Conservation (phyloP, 2,797 vertebrate species). For the Monodelphis domestica region DNA sequence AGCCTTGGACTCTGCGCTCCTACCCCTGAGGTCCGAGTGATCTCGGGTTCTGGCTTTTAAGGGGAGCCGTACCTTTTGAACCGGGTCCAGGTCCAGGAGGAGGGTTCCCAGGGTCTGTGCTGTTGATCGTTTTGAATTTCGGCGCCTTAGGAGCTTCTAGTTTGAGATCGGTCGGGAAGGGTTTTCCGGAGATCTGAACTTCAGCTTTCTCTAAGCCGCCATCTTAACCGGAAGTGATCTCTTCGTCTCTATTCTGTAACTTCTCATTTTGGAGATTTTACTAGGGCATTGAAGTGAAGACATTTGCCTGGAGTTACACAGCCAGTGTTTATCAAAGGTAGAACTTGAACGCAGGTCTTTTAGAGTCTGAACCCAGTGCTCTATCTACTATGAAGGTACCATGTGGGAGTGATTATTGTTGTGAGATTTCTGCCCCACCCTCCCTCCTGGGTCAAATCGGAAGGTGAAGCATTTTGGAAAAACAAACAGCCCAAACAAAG, state of each 20-base stretch:
- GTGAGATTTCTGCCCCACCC: background rate
- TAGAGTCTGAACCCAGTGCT: background rate
- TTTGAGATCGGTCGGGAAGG: no score
- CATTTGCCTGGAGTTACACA: background rate
- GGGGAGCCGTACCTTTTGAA: no score
- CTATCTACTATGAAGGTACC: background rate
- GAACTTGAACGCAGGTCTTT: background rate
- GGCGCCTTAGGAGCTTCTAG: no score
- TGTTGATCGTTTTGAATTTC: no score
- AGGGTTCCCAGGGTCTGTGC: no score
- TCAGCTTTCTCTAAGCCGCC: no score
- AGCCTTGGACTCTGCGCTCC: no score
- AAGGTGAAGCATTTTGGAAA: slow-evolving; percentile 29
- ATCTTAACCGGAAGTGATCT: no score
- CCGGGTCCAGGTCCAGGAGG: no score
- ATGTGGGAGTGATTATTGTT: background rate
- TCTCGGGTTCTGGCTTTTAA: no score
- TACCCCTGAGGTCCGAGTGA: no score
- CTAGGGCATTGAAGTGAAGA: background rate
- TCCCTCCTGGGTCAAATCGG: background rate
- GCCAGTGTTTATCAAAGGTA: background rate
- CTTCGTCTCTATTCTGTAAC: background rate
- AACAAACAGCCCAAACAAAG: background rate
- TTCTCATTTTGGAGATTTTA: background rate
- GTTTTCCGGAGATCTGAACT: no score